Conservation (phyloP, 2,797 vertebrate species). For the Rhodeus uyekii region DNA sequence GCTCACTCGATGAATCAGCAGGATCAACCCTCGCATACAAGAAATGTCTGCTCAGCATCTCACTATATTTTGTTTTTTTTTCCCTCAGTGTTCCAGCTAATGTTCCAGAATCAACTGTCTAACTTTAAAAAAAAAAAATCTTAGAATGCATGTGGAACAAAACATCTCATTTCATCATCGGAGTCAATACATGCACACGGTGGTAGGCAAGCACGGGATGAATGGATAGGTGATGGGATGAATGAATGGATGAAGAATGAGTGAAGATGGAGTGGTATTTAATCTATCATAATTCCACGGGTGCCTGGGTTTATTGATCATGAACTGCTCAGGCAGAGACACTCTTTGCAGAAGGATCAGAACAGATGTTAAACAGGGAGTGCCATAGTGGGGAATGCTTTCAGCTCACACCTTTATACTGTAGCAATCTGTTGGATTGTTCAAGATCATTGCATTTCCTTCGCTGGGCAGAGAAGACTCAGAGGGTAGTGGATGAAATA, state of each 20-base stretch:
- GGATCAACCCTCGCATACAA: neutral
- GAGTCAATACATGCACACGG: neutral
- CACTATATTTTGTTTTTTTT: neutral
- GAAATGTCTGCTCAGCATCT: neutral
- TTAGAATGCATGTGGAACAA: neutral
- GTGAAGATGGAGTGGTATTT: conserved; percentile 9
- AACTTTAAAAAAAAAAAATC: neutral
- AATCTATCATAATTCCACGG: conserved; percentile 50
- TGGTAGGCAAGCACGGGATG: neutral
- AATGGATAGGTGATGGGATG: conserved; percentile 12
- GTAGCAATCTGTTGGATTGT: conserved; percentile 25
- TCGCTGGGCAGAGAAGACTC: neutral
- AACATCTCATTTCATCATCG: conserved; percentile 20
- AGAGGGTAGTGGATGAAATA: neutral
- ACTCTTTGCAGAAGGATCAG: conserved; percentile 24
- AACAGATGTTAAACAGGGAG: conserved; percentile 41
- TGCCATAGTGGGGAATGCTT: neutral
- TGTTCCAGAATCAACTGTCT: neutral
- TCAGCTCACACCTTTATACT: conserved; percentile 9
- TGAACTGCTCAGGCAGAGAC: conserved; percentile 7
- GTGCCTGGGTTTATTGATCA: conserved; percentile 49
- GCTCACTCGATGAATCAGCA: neutral
- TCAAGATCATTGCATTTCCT: conserved; percentile 18
- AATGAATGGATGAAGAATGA: conserved; percentile 22
- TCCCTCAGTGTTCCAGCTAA: neutral